Evolutionary conservation across 2,888 invertebrate species (phyloP), one percentile per base, ranked within the genome.

Genomic region (Leptopilina syphax): DNA sequence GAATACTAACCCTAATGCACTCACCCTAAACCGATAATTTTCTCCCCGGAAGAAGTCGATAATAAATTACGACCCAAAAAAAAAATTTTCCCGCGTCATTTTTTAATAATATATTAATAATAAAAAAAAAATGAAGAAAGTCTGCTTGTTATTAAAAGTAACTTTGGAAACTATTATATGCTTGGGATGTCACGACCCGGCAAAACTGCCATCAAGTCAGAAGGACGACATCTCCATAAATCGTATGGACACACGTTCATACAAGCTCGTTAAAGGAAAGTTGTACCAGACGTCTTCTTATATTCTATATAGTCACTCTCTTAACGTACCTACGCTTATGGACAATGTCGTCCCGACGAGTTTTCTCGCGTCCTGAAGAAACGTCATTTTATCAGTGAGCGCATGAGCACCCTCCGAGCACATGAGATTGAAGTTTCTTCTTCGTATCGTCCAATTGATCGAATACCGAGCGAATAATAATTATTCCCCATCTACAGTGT

Each of bases 261-360:
- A 47, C 12, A 68, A 18, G 12, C 50, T 68, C 68, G 68, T 68
- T 68, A 68, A 68, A 68, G 68, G 50, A 50, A 68, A 68, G 68
- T 68, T 68, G 47, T 10, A 41, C 68, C 7, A 24, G 68, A 68
- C 68, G 47, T 68, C 50, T 68, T 68, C 68, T 68, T 67, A 24
- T 67, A 7, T 44, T 44, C 44, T 44, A 44, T 50, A 18, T 50
- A n/a, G 47, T 12, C 68, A 18, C 68, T 68, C 44, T 34, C 34
- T 34, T 34, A 34, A 34, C 24, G 50, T 34, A 68, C 24, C 47
- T 68, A 47, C 50, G 12, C 47, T 50, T 68, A 50, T 68, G 68
- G 68, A 50, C 68, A 68, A 68, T 68, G 50, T 24, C 68, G 24
- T 68, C 68, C 50, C 68, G 68, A 68, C 68, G 68, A 68, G 68